These are phyloP conservation scores for Boleophthalmus pectinirostris DNA, from an alignment of 2,113 vertebrate species.

Conservation along the genomic window DNA sequence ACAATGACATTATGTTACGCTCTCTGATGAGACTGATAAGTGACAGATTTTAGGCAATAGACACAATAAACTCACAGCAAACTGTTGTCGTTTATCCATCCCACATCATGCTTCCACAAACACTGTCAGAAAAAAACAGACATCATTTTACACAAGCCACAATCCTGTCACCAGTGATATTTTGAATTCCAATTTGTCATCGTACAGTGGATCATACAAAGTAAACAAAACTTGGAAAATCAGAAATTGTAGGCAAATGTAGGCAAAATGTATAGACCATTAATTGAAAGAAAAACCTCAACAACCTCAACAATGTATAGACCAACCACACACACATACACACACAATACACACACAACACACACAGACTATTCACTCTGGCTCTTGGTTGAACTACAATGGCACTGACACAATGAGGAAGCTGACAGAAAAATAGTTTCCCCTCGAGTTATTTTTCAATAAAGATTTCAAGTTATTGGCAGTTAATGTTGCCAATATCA, in stretches of 20 bases:
- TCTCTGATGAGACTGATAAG: no score
- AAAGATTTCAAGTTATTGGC: background rate
- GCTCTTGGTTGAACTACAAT: slow-evolving; percentile 69
- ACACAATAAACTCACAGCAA: slow-evolving; percentile 59
- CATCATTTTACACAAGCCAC: background rate
- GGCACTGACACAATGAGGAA: slow-evolving; percentile 72
- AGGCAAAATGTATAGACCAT: slow-evolving; percentile 16
- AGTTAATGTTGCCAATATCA: background rate
- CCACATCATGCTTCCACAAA: slow-evolving; percentile 78
- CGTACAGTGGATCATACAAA: background rate
- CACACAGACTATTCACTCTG: slow-evolving; percentile 65
- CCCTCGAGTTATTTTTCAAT: slow-evolving; percentile 39
- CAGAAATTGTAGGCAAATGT: slow-evolving; percentile 40
- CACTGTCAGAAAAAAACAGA: slow-evolving; percentile 53
- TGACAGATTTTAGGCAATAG: background rate
- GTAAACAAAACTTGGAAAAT: slow-evolving; percentile 12
- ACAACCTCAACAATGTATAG: slow-evolving; percentile 50
- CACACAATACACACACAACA: slow-evolving; percentile 49
- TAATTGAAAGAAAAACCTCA: background rate
- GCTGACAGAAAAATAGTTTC: slow-evolving; percentile 66
- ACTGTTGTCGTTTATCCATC: slow-evolving; percentile 75
- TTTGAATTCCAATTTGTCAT: background rate
- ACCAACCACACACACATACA: slow-evolving; percentile 24
- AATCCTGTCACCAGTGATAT: background rate
- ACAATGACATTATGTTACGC: background rate